Conservation (phyloP, 2,888 invertebrate genomes). For the Tetrapedia diversipes region DNA sequence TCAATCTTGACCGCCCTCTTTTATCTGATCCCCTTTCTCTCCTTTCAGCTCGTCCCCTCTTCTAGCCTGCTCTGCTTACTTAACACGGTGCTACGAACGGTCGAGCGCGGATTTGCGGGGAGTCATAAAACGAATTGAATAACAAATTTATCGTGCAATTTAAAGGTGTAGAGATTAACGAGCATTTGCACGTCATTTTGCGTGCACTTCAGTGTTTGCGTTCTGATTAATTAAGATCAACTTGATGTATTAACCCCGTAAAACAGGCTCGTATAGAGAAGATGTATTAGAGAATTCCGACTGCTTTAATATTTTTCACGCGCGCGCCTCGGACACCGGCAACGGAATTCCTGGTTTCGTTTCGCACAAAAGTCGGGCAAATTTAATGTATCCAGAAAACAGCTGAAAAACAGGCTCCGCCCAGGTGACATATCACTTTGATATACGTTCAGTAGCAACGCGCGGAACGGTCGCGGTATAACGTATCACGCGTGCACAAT, state of each 20-base stretch:
- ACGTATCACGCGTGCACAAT: conserved; percentile 22
- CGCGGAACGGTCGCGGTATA: conserved; percentile 12
- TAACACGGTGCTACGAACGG: neutral
- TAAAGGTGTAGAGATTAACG: no score
- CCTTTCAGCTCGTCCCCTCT: neutral
- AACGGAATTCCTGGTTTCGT: neutral
- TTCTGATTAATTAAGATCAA: no score
- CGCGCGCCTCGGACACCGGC: no score
- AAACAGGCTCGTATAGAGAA: no score
- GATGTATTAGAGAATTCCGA: no score
- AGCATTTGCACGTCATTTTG: no score
- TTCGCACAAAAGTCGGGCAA: neutral
- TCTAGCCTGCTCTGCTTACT: conserved; percentile 4
- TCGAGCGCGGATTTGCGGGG: no score
- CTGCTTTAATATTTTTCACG: no score
- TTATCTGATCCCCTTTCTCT: conserved; percentile 1
- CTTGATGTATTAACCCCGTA: no score
- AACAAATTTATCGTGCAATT: neutral
- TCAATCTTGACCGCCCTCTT: conserved; percentile 42
- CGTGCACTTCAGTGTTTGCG: no score
- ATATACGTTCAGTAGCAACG: conserved; percentile 47
- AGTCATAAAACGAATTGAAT: neutral
- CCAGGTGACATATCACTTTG: conserved; percentile 32
- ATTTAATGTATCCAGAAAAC: conserved; percentile 12
- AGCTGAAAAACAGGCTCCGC: neutral